Evolutionary conservation across 2,113 vertebrate genomes (phyloP), one percentile per base, ranked within the genome.

Genomic region (Grammomys dolichurus): DNA sequence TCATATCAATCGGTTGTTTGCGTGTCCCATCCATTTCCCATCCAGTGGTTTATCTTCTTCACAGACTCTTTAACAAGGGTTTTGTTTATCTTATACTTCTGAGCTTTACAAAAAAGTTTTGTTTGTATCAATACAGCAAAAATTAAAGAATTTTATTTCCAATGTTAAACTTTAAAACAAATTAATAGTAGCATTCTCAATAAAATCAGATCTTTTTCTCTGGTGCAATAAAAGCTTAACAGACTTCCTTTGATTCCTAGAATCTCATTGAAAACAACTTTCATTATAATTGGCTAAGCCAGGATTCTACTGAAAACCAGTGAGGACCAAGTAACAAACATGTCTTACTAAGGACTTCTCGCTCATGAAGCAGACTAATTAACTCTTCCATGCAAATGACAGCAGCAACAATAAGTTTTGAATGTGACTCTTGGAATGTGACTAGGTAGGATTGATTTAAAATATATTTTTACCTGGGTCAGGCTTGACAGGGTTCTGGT

Each of bases 251-350:
- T 48, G 36, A 84, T 86, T 90, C 13, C 16, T 43, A 75, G 28
- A 78, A 46, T 36, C 85, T 3, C 17, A 46, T 8, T 67, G 46
- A 87, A 91, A 94, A 95, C 31, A 77, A 60, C 0, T 54, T 93
- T 89, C 4, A 12, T 48, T 31, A 17, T 31, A 65, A 46, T 56
- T 63, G 54, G 24, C 56, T 78, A 24, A 90, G 17, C 17, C 87
- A 84, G 4, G 58, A 77, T 87, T 92, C 84, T 58, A 51, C 56
- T 48, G 87, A 81, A 95, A 94, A 85, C 31, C 14, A 58, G 13
- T 46, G 36, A 87, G 86, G 40, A 51, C 5, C 73, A 56, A n/a
- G 13, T 80, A 82, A 78, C 46, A 82, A 86, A 85, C 3, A 89
- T 14, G 4, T 54, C 33, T 82, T 33, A 60, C 67, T 60, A 40